Conservation (phyloP, 2,113 vertebrate genomes). For the Clupea harengus region DNA sequence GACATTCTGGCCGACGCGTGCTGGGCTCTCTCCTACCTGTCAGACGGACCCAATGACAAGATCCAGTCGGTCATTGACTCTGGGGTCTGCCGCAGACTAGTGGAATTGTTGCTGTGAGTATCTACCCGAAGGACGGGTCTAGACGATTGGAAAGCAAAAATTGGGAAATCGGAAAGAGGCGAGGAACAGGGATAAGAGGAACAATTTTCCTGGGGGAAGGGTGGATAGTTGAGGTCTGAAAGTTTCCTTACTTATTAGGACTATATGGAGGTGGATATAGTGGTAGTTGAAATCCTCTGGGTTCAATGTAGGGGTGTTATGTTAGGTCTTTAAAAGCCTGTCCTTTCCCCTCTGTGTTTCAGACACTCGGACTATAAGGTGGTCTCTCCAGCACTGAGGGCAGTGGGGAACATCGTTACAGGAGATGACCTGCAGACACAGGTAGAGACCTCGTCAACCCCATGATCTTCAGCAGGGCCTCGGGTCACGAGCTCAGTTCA, state of each 20-base stretch:
- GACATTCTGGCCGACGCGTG: slow-evolving; percentile 96
- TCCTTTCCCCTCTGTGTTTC: neutral
- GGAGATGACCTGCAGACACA: slow-evolving; percentile 98
- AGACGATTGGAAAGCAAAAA: neutral
- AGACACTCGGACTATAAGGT: slow-evolving; percentile 98
- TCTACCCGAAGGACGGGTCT: neutral
- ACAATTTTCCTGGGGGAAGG: too few relatives aligned
- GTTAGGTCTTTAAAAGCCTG: neutral
- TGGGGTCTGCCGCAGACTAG: slow-evolving; percentile 94
- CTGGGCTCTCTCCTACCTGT: slow-evolving; percentile 96
- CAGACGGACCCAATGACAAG: slow-evolving; percentile 97
- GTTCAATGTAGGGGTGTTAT: neutral
- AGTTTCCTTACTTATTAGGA: too few relatives aligned
- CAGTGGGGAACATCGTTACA: slow-evolving; percentile 96
- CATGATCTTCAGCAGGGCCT: neutral
- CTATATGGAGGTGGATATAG: neutral
- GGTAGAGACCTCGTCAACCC: slow-evolving; percentile 63
- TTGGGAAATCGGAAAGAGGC: neutral
- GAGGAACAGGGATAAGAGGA: neutral
- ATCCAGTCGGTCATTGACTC: slow-evolving; percentile 98
- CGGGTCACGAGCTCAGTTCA: neutral
- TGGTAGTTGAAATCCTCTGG: neutral
- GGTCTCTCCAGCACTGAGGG: slow-evolving; percentile 91
- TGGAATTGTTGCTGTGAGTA: slow-evolving; percentile 93
- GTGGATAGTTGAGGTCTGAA: too few relatives aligned